Base-by-base conservation (phyloP, 2,888 invertebrate genomes). In the Aethes cnicana region DNA sequence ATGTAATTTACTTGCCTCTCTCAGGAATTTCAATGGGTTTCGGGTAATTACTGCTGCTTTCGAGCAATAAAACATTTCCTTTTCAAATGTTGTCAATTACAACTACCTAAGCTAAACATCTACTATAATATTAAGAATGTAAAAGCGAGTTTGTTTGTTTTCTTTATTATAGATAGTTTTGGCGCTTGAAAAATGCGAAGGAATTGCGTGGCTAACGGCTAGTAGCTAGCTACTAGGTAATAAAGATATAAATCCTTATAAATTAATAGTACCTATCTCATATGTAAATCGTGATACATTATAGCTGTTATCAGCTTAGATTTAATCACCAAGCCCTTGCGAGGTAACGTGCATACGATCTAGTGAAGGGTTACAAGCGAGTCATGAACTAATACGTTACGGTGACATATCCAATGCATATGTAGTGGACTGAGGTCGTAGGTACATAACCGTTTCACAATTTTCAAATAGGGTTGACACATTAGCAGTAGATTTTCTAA, bases 331-430 rank as follows among this genome's bases (percentile, higher is more conserved):
- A 21, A 16, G 50, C 44, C 37, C 44, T 44, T 44, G 44, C 9
- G n/a, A 17, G 43, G 43, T 36, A 37, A 44, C 8, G n/a, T 42
- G 41, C 26, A 18, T 33, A 26, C 35, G 20, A 21, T 20, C 18
- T 26, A 52, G 55, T 55, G 55, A 55, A 55, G 47, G 52, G 52
- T 44, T 43, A 16, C 21, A 26, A 52, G 50, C 47, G 7, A 57
- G 48, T 56, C 56, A 52, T 54, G 56, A 52, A 48, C 56, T 25
- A 36, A 47, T 55, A 39, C 36, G 47, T 42, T 46, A 36, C 25
- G 37, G 37, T 46, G 52, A 52, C 52, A 52, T 39, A 46, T 44
- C 32, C 39, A 52, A 23, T 52, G 52, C 52, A 52, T 52, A 46
- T 46, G 44, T 39, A 52, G 25, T 46, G 32, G 52, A 11, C 32